phyloP scores from a whole-genome alignment of 2,113 vertebrate genomes.

The Gnathonemus longibarbis region DNA sequence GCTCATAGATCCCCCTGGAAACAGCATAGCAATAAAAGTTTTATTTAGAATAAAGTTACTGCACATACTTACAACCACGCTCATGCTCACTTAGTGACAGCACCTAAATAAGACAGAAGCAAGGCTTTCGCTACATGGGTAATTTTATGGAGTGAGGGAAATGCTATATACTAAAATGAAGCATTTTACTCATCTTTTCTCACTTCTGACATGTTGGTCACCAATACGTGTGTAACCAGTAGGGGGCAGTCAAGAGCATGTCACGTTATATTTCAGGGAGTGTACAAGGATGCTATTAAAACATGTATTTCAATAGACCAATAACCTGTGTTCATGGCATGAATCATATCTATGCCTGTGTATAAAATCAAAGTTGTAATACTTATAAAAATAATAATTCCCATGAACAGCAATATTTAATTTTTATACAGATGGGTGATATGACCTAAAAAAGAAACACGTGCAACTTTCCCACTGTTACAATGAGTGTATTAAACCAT shows the following conservation, averaged over 20 bases:
- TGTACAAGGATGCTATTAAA: conserved; percentile 15
- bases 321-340: conserved; percentile 33
- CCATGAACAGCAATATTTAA: conserved; percentile 42
- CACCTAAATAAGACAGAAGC: conserved; percentile 36
- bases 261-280: neutral
- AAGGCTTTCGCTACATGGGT: conserved; percentile 31
- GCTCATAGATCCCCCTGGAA: conserved; percentile 23
- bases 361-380: conserved; percentile 45
- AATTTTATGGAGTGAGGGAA: conserved; percentile 25
- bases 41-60: conserved; percentile 40
- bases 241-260: neutral
- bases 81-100: conserved; percentile 39
- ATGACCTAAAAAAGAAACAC: conserved; percentile 43
- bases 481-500: conserved; percentile 40
- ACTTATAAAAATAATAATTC: conserved; percentile 40
- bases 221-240: neutral
- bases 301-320: conserved; percentile 22
- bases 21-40: conserved; percentile 27
- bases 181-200: neutral
- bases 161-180: conserved; percentile 10
- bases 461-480: conserved; percentile 47
- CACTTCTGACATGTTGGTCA: neutral
- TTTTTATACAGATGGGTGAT: conserved; percentile 51
- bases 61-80: conserved; percentile 36
- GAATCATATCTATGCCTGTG: conserved; percentile 36